Percentiles rank a stretch among this genome's conserved stretches.
Conservation (phyloP, 2,797 vertebrate genomes). For the Ctenosaura bakeri region DNA sequence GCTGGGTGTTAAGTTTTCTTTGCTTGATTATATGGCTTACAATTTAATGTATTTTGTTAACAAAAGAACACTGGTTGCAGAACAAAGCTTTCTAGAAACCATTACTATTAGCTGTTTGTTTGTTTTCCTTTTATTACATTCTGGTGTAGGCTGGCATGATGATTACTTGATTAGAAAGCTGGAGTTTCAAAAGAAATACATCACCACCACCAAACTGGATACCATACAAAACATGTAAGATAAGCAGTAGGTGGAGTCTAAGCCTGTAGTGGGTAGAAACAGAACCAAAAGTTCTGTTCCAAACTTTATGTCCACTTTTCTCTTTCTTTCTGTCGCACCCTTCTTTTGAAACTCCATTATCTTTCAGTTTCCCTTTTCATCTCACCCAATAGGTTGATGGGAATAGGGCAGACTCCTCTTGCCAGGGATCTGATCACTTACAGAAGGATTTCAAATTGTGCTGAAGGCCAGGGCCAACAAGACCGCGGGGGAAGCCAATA, state of each 20-base stretch:
- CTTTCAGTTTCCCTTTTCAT: not conserved
- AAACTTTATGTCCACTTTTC: not conserved
- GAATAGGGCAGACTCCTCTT: not conserved
- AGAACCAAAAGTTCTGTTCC: not conserved
- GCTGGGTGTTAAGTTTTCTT: not conserved
- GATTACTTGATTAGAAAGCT: not conserved
- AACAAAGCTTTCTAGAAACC: not conserved
- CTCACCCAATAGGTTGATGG: not conserved
- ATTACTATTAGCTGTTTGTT: not conserved
- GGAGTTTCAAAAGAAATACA: not conserved
- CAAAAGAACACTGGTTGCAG: not conserved
- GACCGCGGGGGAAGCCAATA: too few species aligned
- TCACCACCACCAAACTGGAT: too few species aligned
- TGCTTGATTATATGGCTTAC: not conserved
- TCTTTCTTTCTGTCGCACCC: not conserved
- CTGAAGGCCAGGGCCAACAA: too few species aligned
- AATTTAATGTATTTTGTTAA: not conserved
- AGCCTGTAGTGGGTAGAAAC: not conserved
- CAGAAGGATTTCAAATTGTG: not conserved
- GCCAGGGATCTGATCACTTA: not conserved
- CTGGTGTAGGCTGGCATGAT: not conserved
- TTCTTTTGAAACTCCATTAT: not conserved
- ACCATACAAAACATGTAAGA: not conserved
- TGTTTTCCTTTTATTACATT: not conserved
- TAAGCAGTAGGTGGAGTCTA: not conserved